Conservation (phyloP, 2,797 vertebrate species). For the Apogon talboti region DNA sequence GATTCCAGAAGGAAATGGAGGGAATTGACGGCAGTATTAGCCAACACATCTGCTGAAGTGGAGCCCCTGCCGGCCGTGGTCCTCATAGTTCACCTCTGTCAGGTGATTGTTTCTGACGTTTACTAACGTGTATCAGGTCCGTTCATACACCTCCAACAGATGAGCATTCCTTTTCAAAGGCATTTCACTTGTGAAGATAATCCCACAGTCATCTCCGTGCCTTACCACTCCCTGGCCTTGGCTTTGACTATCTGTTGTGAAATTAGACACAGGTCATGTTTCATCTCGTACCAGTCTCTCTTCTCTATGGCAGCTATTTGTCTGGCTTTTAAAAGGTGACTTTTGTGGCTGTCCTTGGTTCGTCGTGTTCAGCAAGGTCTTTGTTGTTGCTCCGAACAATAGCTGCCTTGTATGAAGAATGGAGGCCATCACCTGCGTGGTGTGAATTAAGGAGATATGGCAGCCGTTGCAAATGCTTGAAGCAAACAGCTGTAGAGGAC, state of each 20-base stretch:
- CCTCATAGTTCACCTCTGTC: no score
- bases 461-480: constrained; percentile 31
- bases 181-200: no score
- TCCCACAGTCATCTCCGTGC: not conserved
- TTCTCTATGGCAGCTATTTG: constrained; percentile 10
- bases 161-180: no score
- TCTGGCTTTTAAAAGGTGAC: constrained; percentile 30
- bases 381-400: constrained; percentile 47
- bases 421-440: constrained; percentile 39
- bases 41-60: no score
- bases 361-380: constrained; percentile 18
- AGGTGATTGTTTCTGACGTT: no score
- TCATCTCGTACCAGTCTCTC: constrained; percentile 9
- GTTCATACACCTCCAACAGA: no score
- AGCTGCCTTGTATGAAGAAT: constrained; percentile 26
- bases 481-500: constrained; percentile 1
- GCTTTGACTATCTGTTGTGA: not conserved
- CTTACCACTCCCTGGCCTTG: not conserved
- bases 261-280: constrained; percentile 5
- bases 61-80: no score
- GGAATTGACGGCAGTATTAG: no score
- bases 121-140: no score
- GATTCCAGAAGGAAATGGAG: no score
- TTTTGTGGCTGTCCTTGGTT: constrained; percentile 8
- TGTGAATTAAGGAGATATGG: constrained; percentile 34